A percentile compares a stretch with the other conserved stretches of the same genome.
Evolutionary conservation across 2,797 vertebrate genomes (phyloP).

Genomic region (Taeniopygia guttata): DNA sequence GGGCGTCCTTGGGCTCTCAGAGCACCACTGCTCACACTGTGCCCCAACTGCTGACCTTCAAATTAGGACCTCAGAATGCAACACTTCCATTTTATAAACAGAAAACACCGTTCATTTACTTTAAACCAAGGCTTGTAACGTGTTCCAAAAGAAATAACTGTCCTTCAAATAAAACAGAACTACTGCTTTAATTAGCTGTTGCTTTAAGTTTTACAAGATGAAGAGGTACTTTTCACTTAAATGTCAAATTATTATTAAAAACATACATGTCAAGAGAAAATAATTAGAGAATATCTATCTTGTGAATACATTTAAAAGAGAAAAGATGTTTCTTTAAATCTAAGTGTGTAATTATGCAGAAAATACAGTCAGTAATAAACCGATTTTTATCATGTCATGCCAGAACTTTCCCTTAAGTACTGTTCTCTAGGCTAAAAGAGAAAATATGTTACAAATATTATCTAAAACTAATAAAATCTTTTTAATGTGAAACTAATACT

Average conservation of each 20-base stretch:
- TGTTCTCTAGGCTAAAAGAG: background rate
- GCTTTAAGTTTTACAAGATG: background rate
- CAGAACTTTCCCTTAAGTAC: background rate
- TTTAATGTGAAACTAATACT: background rate
- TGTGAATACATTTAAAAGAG: background rate
- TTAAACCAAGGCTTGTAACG: background rate
- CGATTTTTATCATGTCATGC: background rate
- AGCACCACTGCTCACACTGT: fast-evolving
- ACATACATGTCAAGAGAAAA: background rate
- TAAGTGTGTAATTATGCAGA: background rate
- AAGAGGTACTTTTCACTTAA: slow-evolving; percentile 16
- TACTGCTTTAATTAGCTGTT: background rate
- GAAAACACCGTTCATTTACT: background rate
- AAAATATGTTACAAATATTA: background rate
- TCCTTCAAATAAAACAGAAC: background rate
- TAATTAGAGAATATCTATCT: background rate
- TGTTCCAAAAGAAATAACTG: background rate
- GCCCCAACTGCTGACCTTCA: background rate
- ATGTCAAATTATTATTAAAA: slow-evolving; percentile 37
- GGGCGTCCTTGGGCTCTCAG: background rate
- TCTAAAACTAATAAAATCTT: background rate
- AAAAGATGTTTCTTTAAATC: background rate
- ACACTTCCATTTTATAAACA: background rate
- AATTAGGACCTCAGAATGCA: background rate
- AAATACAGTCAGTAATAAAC: background rate